Conservation (phyloP, 2,888 invertebrate species). For the Metellina segmentata region DNA sequence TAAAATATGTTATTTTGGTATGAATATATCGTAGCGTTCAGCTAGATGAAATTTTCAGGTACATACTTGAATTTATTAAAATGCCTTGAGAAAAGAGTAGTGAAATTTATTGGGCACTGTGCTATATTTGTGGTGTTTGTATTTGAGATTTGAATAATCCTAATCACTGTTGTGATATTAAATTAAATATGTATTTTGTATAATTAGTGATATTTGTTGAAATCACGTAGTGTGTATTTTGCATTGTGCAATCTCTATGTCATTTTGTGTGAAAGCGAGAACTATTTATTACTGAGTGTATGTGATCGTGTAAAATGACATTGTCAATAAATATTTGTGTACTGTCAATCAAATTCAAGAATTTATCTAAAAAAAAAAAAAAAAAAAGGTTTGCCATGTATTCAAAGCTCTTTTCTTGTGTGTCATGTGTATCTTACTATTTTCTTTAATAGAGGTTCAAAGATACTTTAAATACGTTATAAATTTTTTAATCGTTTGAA, state of each 20-base stretch:
- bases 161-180: background rate
- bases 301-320: background rate
- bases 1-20: too few species aligned
- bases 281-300: conserved; percentile 35
- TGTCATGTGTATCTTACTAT: too few species aligned
- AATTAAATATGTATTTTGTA: background rate
- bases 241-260: background rate
- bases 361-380: too few species aligned
- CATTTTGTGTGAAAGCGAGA: conserved; percentile 10
- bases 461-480: too few species aligned
- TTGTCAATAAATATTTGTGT: conserved; percentile 22
- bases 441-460: too few species aligned
- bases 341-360: background rate
- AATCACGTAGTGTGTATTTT: background rate
- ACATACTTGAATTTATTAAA: too few species aligned
- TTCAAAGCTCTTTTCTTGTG: too few species aligned
- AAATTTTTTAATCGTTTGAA: too few species aligned
- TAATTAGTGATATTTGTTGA: background rate
- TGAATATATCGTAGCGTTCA: too few species aligned
- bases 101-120: background rate
- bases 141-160: background rate
- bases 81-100: too few species aligned
- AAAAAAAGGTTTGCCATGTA: too few species aligned
- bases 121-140: background rate
- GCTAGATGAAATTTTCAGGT: too few species aligned